A percentile compares a stretch with the other conserved stretches of the same genome.
Evolutionary conservation across 2,797 vertebrate genomes (phyloP).

Genomic region (Enteromius afrohamiltoni): DNA sequence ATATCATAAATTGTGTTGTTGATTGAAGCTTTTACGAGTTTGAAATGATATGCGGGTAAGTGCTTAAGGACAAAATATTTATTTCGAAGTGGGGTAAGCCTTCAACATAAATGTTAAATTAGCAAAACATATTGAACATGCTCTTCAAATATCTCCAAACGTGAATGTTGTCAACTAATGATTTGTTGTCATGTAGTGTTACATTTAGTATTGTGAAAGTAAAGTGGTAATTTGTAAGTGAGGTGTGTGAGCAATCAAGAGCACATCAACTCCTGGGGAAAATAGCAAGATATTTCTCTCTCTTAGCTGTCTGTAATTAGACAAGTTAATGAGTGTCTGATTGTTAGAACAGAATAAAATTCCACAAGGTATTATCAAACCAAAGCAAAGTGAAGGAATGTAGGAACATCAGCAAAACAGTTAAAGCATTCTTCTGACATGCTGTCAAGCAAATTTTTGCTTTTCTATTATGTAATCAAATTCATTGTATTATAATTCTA

Average conservation of each 20-base stretch:
- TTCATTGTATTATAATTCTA: neutral
- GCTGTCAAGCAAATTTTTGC: neutral
- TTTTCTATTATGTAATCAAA: neutral
- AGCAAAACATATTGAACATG: neutral
- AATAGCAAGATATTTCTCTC: neutral
- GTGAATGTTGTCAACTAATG: neutral
- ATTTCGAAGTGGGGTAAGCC: no score
- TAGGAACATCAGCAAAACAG: neutral
- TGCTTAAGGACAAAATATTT: no score
- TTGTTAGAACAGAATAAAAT: neutral
- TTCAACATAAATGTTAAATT: no score
- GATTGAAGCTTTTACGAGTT: no score
- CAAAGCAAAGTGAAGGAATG: neutral
- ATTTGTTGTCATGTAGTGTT: neutral
- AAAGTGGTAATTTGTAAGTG: constrained; percentile 6
- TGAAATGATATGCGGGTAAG: no score
- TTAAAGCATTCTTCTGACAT: neutral
- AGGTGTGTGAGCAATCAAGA: neutral
- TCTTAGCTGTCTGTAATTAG: constrained; percentile 28
- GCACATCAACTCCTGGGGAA: constrained; percentile 10
- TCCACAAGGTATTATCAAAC: neutral
- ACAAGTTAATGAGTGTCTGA: constrained; percentile 20
- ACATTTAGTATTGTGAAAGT: neutral
- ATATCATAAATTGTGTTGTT: no score
- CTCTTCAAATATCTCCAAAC: neutral